Conservation (phyloP, 2,888 invertebrate genomes). For the Hemaris fuciformis region DNA sequence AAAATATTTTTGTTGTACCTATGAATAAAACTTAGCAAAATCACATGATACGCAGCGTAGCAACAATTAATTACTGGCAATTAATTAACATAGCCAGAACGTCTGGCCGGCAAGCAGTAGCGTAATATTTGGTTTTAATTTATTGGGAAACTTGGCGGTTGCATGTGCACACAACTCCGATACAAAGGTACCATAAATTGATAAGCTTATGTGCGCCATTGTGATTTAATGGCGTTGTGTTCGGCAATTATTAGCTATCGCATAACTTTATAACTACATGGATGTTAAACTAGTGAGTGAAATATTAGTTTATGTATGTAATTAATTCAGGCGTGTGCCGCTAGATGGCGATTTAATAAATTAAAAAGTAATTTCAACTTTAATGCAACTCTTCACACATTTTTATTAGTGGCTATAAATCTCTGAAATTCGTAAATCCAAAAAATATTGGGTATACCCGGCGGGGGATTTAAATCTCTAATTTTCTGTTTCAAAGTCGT, state of each 20-base stretch:
- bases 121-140: constrained; percentile 68
- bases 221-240: constrained; percentile 42
- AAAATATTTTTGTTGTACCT: no score
- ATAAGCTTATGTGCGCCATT: constrained; percentile 56
- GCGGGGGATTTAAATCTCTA: no score
- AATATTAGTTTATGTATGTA: neutral
- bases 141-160: constrained; percentile 71
- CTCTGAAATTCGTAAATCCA: no score
- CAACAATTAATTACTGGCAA: neutral
- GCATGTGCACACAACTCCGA: constrained; percentile 68
- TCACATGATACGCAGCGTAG: neutral
- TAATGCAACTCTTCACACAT: no score
- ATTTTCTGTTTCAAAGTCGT: no score
- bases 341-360: no score
- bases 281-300: no score
- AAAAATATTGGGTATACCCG: no score
- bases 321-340: no score
- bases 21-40: no score
- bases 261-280: neutral
- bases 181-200: constrained; percentile 74
- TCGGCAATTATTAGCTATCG: neutral
- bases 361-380: no score
- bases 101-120: constrained; percentile 12
- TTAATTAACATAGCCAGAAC: neutral
- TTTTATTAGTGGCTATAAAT: no score